Base-by-base conservation (phyloP, 1,140 invertebrate genomes). In the Elysia chlorotica region DNA sequence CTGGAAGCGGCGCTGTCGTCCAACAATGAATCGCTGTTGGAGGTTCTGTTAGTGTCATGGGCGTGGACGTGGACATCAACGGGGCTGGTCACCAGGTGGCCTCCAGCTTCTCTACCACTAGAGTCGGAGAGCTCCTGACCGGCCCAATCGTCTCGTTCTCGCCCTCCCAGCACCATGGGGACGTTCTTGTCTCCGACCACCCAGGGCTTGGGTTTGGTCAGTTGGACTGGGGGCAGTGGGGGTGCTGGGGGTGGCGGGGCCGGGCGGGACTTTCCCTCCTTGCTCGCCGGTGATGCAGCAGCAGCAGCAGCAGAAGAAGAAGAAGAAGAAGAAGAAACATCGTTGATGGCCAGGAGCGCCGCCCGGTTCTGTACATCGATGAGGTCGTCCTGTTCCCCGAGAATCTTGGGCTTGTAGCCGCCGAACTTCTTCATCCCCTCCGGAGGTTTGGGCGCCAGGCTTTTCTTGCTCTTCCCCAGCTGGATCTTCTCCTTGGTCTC, bases 341-440 rank as follows among this genome's bases (percentile, higher is more conserved):
- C n/a, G n/a, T n/a, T n/a, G n/a, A n/a, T n/a, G n/a, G n/a, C n/a
- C n/a, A n/a, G n/a, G 2, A 6, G 5, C 25, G n/a, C 30, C 14
- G 25, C 14, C 3, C 35, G 28, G 1, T 28, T 3, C n/a, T 59
- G 31, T 25, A 59, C 5, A 19, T 17, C n/a, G 14, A 71, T 2
- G 57, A 71, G 54, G 38, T 71, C 38, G 10, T 2, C 23, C 25
- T 76, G 37, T 5, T n/a, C 56, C 1, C 54, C 23, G 17, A 76
- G 65, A 33, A 76, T 76, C 28, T 71, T 73, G 21, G 74, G 74
- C 30, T 73, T 76, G 69, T 76, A 76, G 5, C 61, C 70, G 1
- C 71, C 71, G 35, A 71, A 71, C n/a, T 71, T 71, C 33, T 71
- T 71, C 65, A 76, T 71, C 6, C 63, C 69, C 6, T 36, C 21